phyloP scores from a whole-genome alignment of 2,888 invertebrate species.

The Cephonodes hylas region DNA sequence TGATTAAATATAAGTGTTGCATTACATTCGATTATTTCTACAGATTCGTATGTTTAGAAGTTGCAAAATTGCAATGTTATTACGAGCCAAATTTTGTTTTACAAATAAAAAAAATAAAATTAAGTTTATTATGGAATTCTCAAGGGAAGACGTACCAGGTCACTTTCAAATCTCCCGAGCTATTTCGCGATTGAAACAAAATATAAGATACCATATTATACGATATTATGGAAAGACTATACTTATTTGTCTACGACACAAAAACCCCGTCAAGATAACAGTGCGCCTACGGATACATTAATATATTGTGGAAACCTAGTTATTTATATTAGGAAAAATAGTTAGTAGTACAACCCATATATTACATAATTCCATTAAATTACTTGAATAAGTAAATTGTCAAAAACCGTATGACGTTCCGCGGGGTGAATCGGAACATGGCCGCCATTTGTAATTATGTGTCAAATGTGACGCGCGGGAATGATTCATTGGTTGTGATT shows the following conservation, averaged over 20 bases:
- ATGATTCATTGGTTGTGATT: not conserved
- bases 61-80: too few species aligned
- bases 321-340: not conserved
- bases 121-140: too few species aligned
- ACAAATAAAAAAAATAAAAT: too few species aligned
- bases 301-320: not conserved
- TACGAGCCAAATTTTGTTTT: too few species aligned
- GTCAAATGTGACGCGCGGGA: not conserved
- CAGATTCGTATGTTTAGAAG: too few species aligned
- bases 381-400: conserved; percentile 1
- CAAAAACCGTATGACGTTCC: not conserved
- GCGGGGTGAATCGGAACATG: not conserved
- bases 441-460: not conserved
- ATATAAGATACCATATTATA: not conserved
- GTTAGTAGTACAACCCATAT: conserved; percentile 5
- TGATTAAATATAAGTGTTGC: too few species aligned
- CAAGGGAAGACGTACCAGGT: not conserved
- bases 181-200: not conserved
- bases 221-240: not conserved
- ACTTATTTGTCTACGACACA: not conserved
- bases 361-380: conserved; percentile 6
- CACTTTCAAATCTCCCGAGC: not conserved
- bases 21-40: too few species aligned
- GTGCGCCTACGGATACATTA: not conserved
- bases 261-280: not conserved